Evolutionary conservation across 2,113 vertebrate species (phyloP), one percentile per base, ranked within the genome.

Genomic region (Zosterops hypoxanthus): DNA sequence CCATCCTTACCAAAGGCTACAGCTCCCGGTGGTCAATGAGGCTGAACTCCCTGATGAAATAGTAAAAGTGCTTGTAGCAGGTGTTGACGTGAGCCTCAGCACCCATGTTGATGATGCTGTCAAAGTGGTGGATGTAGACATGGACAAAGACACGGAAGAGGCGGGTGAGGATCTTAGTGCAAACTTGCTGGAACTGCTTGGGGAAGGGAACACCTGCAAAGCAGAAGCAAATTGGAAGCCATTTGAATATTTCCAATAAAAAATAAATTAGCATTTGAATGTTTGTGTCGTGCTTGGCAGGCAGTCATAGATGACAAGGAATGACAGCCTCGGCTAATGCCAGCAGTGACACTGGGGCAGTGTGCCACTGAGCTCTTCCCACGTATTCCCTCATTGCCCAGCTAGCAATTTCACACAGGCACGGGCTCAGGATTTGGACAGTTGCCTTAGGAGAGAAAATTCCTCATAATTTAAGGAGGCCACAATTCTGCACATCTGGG

Each of bases 31-130:
- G 98, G 94, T 99, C 99, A 76, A 99, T 98, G 68, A 99, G 98
- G 97, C 98, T 99, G 98, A 99, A 99, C 97, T 99, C 99, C 4
- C 97, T 98, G 97, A 99, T 99, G 98, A 99, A 99, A 97, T 98
- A 99, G 97, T 99, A 99, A 96, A 99, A 99, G 97, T 99, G 99
- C 93, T 99, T 99, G 98, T 99, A 99, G 97, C 99, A 99, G 96
- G 99, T 99, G 96, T 99, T 99, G 97, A 99, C 99, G 1, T 99
- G 99, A 12, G 99, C 99, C 91, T 99, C 99, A 0, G 99, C 99
- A 16, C 99, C 99, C 98, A 99, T 99, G 93, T 97, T 99, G 97
- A 99, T 99, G 97, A 99, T 98, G 94, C 98, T 99, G 97, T 99
- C 99, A 66, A 99, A 99, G 97, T 99, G 99, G 97, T 99, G 99